Evolutionary conservation across 2,113 vertebrate genomes (phyloP).

Genomic region (Apodemus sylvaticus): DNA sequence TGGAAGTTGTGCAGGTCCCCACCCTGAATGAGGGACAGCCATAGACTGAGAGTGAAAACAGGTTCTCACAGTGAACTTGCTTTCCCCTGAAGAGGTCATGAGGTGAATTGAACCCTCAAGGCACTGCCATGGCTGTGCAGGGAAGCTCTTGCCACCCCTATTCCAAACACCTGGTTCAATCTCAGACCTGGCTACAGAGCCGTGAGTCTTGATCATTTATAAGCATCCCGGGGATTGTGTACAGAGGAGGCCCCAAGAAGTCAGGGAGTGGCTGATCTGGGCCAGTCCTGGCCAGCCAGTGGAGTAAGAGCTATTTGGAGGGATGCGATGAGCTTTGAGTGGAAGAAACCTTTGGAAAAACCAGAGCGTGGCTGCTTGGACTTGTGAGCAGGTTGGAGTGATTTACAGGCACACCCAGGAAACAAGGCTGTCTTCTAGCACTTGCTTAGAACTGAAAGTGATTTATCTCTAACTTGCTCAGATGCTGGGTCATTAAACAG

Average conservation of each 20-base stretch:
- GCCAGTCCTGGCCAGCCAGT: not conserved
- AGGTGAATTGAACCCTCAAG: not conserved
- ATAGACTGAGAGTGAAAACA: not conserved
- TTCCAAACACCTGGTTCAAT: not conserved
- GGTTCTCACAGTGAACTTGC: not conserved
- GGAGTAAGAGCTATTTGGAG: not conserved
- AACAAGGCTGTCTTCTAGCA: not conserved
- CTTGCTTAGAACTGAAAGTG: not conserved
- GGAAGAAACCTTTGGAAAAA: not conserved
- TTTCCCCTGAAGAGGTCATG: not conserved
- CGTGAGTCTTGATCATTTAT: not conserved
- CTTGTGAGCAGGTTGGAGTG: not conserved
- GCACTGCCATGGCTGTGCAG: not conserved
- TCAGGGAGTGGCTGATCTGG: not conserved
- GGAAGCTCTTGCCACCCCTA: not conserved
- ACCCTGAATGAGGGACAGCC: not conserved
- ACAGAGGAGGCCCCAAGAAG: not conserved
- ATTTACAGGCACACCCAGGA: not conserved
- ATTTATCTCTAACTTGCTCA: not conserved
- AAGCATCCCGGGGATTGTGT: not conserved
- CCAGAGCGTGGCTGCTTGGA: not conserved
- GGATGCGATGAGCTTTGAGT: not conserved
- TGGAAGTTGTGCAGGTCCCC: not conserved
- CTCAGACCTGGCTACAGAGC: not conserved
- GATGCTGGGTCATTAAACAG: not conserved